These are phyloP conservation scores for Cinara cedri DNA, from an alignment of 2,888 invertebrate genomes.

Conservation along the genomic window DNA sequence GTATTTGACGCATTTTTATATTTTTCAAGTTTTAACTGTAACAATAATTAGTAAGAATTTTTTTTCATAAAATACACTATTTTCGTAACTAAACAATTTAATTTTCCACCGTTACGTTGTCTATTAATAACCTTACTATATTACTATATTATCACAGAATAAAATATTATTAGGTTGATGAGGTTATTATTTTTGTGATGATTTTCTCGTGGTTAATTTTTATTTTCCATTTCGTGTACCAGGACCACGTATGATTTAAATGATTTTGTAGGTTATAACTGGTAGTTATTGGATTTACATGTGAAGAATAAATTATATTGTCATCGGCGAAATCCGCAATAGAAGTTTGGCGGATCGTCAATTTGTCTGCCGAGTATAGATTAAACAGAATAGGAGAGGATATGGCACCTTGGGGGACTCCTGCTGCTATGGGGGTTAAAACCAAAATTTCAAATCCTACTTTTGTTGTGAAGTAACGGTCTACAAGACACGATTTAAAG, in stretches of 20 bases:
- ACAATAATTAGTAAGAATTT: too few species aligned
- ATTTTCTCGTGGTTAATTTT: not conserved
- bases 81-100: too few species aligned
- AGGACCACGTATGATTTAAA: not conserved
- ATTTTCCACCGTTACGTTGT: too few species aligned
- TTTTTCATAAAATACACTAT: too few species aligned
- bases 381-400: not conserved
- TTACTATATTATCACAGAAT: too few species aligned
- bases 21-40: too few species aligned
- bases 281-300: not conserved
- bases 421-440: conserved; percentile 10
- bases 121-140: too few species aligned
- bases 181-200: too few species aligned
- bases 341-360: not conserved
- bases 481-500: not conserved
- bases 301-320: not conserved
- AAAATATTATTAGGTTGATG: too few species aligned
- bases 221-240: not conserved
- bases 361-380: not conserved
- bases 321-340: not conserved
- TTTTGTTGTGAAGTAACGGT: not conserved
- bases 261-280: not conserved
- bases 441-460: not conserved
- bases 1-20: too few species aligned
- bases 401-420: conserved; percentile 14